Base-by-base conservation (phyloP, 2,888 invertebrate species). In the Odontocerum albicorne region DNA sequence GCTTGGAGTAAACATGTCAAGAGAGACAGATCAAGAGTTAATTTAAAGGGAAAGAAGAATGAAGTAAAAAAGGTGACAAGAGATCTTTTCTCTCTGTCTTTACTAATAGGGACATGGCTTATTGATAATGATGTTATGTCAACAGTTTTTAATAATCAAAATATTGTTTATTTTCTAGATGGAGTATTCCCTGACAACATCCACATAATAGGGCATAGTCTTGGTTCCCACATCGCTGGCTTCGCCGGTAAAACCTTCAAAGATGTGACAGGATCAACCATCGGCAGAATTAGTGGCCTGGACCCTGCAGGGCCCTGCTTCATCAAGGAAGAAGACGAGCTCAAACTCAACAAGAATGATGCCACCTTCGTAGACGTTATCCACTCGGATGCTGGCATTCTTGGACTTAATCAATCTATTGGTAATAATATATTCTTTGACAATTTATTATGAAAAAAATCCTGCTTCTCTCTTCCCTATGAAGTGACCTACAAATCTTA, bases 221-320 rank as follows among this genome's bases (percentile, higher is more conserved):
- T 61, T 0, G 57, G 59, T 2, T 39, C 56, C 3, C 59, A 59
- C 13, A 56, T 56, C 12, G 49, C 56, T 10, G 56, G 59, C 27
- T 52, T 49, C 36, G 50, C 59, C 2, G 59, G 50, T 1, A 56
- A 59, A 33, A 42, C 47, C 8, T 56, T 54, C 40, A 33, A 20
- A 10, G 15, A 42, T n/a, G 8, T 45, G 22, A 55, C 44, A 1
- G 65, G 64, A 4, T 16, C 19, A 2, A 54, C 19, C 21, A 27
- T 59, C 7, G 49, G 15, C 2, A 44, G 53, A n/a, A 56, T 59
- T 12, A 56, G 36, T 3, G 59, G 39, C 7, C 35, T 59, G 20
- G 59, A 59, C 35, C 53, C 56, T 4, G 59, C 59, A 1, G 59
- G 61, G 27, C 63, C 64, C 4, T 64, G 64, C 51, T 59, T 59